Evolutionary conservation across 2,888 invertebrate species (phyloP), one percentile per base, ranked within the genome.

Genomic region (Rhingia campestris): DNA sequence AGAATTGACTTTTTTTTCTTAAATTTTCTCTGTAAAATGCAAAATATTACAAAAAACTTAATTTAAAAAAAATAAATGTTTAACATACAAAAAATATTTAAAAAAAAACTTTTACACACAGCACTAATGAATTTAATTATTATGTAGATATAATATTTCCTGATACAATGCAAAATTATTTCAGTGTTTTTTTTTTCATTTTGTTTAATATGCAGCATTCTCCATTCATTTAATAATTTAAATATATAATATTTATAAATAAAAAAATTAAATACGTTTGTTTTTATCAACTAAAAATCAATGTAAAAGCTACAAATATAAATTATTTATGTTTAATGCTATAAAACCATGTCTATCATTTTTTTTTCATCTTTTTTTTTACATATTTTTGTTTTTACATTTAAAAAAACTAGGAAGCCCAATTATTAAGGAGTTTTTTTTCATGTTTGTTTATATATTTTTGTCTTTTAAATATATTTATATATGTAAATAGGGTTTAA

Each of bases 171-270:
- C 69, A 70, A 72, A 67, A 35, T 66, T 45, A 81, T 69, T 80
- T 66, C 66, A 80, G 37, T 70, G 63, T 59, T 67, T 63, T 59
- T 64, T 61, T 59, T 58, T 70, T 10, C 6, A 53, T 72, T 63
- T 39, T 51, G 39, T 49, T 86, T 73, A 72, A 67, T 66, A 73
- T 64, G 64, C 70, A 76, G 69, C 85, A 85, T 81, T 80, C 72
- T 87, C 81, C 86, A 86, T 87, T 88, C 88, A 87, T 86, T 87
- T 87, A 87, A 87, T 87, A 87, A 88, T 87, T 86, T 87, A 86
- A 87, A 87, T 86, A 87, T 64, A 84, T 75, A 86, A 84, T 66
- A 86, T 80, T 84, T 70, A 84, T 84, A 61, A 81, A 76, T 69
- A 66, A 79, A 74, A 56, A 63, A 49, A 69, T 80, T 85, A 84